Conservation (phyloP, 1,140 invertebrate genomes). For the Drosophila ironensis region DNA sequence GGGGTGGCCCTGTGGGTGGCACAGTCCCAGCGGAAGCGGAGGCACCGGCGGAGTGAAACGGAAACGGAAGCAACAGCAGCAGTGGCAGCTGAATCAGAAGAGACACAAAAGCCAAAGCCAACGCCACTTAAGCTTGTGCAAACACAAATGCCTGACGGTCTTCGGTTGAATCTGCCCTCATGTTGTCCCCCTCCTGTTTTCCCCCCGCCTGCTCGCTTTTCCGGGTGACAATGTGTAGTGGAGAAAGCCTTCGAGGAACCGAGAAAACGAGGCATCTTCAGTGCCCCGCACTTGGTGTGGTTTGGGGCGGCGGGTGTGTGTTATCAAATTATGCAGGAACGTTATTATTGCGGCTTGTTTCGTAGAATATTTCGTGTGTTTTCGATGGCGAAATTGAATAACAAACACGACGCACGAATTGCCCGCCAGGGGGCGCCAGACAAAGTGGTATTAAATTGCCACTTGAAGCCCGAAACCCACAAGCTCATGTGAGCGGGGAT, state of each 20-base stretch:
- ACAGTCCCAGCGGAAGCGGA: constrained; percentile 10
- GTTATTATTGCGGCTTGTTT: constrained; percentile 73
- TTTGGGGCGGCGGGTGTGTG: too few relatives aligned
- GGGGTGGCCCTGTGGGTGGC: constrained; percentile 4
- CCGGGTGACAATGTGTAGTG: constrained; percentile 41
- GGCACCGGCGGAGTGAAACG: constrained; percentile 9
- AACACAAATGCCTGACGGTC: constrained; percentile 49
- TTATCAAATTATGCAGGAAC: constrained; percentile 72
- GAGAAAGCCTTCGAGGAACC: constrained; percentile 34
- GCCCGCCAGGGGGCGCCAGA: constrained; percentile 21
- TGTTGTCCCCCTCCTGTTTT: too few relatives aligned
- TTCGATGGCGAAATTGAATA: constrained; percentile 69
- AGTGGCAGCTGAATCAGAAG: not conserved
- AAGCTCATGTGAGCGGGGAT: not conserved
- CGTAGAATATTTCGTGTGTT: constrained; percentile 54
- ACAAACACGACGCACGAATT: constrained; percentile 46
- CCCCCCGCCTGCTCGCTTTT: constrained; percentile 4
- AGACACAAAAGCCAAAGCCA: constrained; percentile 52
- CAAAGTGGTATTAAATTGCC: constrained; percentile 73
- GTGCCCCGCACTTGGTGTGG: constrained; percentile 24
- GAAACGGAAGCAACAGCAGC: constrained; percentile 59
- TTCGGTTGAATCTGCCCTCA: not conserved
- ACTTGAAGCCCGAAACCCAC: constrained; percentile 58
- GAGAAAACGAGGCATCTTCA: constrained; percentile 36
- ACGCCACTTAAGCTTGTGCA: constrained; percentile 73